These are phyloP conservation scores for Sebastes trivittatus DNA, from an alignment of 2,797 vertebrate genomes.

Conservation along the genomic window DNA sequence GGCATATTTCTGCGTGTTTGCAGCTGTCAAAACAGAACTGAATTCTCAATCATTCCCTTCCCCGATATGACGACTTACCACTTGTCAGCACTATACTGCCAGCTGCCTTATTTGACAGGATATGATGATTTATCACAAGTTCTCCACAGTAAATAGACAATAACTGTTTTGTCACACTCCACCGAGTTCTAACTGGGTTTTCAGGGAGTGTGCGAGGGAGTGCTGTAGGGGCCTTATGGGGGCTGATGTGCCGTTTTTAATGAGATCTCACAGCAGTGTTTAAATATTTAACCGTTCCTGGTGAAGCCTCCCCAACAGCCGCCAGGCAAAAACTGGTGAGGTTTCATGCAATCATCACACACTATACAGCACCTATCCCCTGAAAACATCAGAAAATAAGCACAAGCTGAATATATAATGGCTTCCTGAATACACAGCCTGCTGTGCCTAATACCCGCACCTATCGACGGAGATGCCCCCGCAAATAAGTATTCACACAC, in stretches of 20 bases:
- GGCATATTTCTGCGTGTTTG: constrained; percentile 70
- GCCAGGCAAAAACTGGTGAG: constrained; percentile 73
- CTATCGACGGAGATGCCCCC: constrained; percentile 45
- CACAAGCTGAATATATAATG: constrained; percentile 68
- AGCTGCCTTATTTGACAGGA: constrained; percentile 79
- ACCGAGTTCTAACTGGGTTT: constrained; percentile 81
- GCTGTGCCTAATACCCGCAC: constrained; percentile 62
- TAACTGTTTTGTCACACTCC: constrained; percentile 85
- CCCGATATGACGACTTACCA: constrained; percentile 72
- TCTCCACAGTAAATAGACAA: constrained; percentile 80
- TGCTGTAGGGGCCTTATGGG: constrained; percentile 70
- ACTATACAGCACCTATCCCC: constrained; percentile 61
- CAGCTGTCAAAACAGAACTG: constrained; percentile 74
- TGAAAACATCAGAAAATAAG: constrained; percentile 73
- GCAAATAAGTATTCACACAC: constrained; percentile 59
- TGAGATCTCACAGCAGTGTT: constrained; percentile 85
- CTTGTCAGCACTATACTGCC: constrained; percentile 66
- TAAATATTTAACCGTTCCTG: constrained; percentile 87
- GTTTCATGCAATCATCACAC: constrained; percentile 71
- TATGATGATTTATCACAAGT: constrained; percentile 81
- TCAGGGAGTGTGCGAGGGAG: constrained; percentile 64
- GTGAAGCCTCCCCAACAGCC: constrained; percentile 78
- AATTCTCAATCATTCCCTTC: constrained; percentile 76
- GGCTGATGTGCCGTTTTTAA: constrained; percentile 82
- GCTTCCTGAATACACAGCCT: constrained; percentile 58